phyloP scores from a whole-genome alignment of 1,140 invertebrate genomes.

The Caligus rogercresseyi region DNA sequence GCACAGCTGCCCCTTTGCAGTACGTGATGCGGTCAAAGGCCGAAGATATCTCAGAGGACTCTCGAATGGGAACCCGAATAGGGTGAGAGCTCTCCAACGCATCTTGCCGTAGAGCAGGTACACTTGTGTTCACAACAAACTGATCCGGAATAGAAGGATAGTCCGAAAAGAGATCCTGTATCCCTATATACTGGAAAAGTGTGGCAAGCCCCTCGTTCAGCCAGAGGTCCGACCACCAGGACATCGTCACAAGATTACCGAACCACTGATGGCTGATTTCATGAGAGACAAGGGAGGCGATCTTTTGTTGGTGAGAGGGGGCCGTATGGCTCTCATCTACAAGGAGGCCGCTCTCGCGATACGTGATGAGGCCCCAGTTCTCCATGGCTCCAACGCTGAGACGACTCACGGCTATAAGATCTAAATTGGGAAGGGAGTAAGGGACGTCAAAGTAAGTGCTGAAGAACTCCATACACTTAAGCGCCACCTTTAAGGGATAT shows the following conservation, averaged over 20 bases:
- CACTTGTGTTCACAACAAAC: background rate
- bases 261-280: constrained; percentile 84
- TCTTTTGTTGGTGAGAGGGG: constrained; percentile 48
- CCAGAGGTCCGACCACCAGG: constrained; percentile 79
- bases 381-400: constrained; percentile 40
- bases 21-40: constrained; percentile 37
- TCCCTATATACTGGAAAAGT: constrained; percentile 24
- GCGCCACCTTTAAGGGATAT: constrained; percentile 64
- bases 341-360: constrained; percentile 40
- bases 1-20: constrained; percentile 34
- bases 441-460: constrained; percentile 62
- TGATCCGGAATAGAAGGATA: constrained; percentile 11
- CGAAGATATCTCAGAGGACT: constrained; percentile 31
- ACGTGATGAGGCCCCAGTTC: constrained; percentile 43
- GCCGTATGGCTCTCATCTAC: constrained; percentile 49
- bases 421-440: constrained; percentile 63
- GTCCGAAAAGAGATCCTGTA: constrained; percentile 22
- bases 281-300: constrained; percentile 63
- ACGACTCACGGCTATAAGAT: constrained; percentile 37
- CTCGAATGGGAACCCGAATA: constrained; percentile 28
- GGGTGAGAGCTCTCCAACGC: constrained; percentile 23
- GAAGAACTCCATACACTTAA: constrained; percentile 64
- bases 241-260: constrained; percentile 56
- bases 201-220: constrained; percentile 28
- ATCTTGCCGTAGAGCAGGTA: constrained; percentile 4